Conservation (phyloP, 2,797 vertebrate genomes). For the Syndactyla subalaris region DNA sequence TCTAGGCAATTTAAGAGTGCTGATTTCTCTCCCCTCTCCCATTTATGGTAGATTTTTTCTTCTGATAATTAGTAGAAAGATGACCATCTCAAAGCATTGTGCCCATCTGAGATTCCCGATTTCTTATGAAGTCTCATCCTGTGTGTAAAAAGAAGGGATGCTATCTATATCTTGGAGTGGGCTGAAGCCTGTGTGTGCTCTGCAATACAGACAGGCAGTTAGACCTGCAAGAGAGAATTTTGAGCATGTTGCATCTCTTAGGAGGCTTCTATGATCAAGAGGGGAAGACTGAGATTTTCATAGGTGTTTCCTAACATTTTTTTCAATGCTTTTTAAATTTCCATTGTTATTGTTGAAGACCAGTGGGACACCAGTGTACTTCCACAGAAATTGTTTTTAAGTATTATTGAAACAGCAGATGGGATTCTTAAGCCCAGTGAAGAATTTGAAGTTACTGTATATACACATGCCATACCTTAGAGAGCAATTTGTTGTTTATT, state of each 20-base stretch:
- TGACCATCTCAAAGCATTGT: background rate
- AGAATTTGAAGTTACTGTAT: background rate
- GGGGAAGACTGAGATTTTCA: background rate
- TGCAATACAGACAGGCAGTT: background rate
- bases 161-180: background rate
- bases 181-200: background rate
- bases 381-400: background rate
- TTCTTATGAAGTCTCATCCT: background rate
- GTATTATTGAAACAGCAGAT: background rate
- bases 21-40: background rate
- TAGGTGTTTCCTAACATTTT: background rate
- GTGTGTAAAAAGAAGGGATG: background rate
- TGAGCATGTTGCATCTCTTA: background rate
- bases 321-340: background rate
- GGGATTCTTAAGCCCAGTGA: background rate
- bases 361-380: fast-evolving
- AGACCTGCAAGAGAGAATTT: background rate
- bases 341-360: background rate
- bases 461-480: background rate
- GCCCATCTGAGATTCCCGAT: background rate
- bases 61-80: background rate
- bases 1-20: background rate
- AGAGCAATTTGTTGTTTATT: background rate
- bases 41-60: background rate
- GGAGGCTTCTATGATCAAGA: background rate